Percentiles rank a stretch among this genome's conserved stretches.
phyloP scores from a whole-genome alignment of 2,797 vertebrate genomes.

The Sebastes flavidus region DNA sequence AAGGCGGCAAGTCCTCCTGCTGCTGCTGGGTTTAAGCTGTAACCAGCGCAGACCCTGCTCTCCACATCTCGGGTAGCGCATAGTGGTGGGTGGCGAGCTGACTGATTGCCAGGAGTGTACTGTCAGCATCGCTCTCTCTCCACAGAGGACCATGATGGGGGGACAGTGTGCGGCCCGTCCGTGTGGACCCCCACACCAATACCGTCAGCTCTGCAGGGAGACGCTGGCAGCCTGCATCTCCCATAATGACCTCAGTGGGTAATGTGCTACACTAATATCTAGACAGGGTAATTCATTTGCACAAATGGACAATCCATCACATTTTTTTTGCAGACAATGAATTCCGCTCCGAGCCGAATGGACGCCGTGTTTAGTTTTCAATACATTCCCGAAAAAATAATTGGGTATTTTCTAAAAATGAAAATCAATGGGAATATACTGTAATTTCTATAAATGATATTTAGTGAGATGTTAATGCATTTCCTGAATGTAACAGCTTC shows the following conservation, averaged over 20 bases:
- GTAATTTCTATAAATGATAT: conserved; percentile 44
- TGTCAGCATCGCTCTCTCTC: conserved; percentile 73
- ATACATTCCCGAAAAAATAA: conserved; percentile 54
- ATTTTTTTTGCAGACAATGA: conserved; percentile 56
- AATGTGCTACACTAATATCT: conserved; percentile 64
- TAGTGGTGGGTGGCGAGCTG: conserved; percentile 84
- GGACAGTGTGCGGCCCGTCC: conserved; percentile 58
- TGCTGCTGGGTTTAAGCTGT: conserved; percentile 77
- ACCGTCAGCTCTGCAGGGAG: conserved; percentile 43
- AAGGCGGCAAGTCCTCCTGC: conserved; percentile 72
- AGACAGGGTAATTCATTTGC: conserved; percentile 68
- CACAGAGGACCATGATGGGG: conserved; percentile 64
- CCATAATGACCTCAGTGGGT: conserved; percentile 68
- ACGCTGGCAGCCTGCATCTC: conserved; percentile 27
- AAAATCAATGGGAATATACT: conserved; percentile 42
- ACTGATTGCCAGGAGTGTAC: conserved; percentile 81
- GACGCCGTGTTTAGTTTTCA: conserved; percentile 47
- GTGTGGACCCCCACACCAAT: conserved; percentile 41
- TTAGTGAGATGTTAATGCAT: conserved; percentile 30
- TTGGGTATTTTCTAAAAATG: conserved; percentile 43
- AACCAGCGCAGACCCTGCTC: conserved; percentile 65
- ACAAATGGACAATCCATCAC: conserved; percentile 74
- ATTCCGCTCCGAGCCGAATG: conserved; percentile 34
- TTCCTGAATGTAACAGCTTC: conserved; percentile 11
- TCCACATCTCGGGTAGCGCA: conserved; percentile 76